Conservation (phyloP, 2,113 vertebrate species). For the Prunella himalayana region DNA sequence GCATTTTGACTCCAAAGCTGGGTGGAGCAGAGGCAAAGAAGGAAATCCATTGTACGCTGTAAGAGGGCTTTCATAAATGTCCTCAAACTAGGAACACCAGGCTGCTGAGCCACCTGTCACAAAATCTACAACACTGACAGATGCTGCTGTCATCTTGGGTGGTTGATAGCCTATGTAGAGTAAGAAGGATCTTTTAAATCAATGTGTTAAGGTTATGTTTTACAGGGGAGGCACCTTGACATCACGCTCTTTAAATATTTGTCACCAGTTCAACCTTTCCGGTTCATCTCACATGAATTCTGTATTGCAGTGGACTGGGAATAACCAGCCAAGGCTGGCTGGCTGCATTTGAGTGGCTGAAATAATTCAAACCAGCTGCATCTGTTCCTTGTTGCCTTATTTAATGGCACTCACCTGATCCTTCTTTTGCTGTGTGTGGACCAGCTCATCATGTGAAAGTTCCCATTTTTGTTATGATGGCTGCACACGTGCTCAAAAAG, state of each 20-base stretch:
- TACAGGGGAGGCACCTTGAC: neutral
- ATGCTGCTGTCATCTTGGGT: neutral
- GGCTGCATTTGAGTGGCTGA: neutral
- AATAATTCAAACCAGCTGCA: neutral
- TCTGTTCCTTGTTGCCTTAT: neutral
- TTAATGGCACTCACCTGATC: neutral
- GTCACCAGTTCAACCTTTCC: neutral
- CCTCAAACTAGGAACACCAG: neutral
- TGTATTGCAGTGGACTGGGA: neutral
- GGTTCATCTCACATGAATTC: neutral
- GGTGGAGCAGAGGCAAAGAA: neutral
- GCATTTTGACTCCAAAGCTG: neutral
- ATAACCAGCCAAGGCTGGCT: slow-evolving; percentile 7
- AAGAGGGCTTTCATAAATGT: neutral
- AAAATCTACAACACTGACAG: neutral
- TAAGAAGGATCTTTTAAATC: neutral
- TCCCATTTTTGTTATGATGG: neutral
- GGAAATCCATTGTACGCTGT: neutral
- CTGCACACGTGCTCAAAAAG: fast-evolving
- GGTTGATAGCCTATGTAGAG: neutral
- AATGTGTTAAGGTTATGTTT: neutral
- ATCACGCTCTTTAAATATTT: neutral
- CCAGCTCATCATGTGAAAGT: neutral
- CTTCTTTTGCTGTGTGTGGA: neutral
- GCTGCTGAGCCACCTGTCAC: neutral